These are phyloP conservation scores for Echinarachnius parma DNA, from an alignment of 53 echinoderm and acorn worm species.

Conservation along the genomic window DNA sequence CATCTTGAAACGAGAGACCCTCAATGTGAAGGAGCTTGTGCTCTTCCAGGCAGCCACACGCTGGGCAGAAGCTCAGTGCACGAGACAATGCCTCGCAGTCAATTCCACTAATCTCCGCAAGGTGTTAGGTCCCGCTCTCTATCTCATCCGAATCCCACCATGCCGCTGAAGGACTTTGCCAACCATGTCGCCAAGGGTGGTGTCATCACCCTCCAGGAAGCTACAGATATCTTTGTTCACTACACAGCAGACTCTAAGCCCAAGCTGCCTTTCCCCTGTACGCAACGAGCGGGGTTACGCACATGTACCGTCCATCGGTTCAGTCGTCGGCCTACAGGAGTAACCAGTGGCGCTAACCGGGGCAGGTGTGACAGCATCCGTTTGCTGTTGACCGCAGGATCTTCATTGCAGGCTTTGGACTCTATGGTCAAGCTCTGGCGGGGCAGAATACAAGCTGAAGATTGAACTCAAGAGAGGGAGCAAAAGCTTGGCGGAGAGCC, in stretches of 20 bases:
- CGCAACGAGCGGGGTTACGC: constrained; percentile 71
- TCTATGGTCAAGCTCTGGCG: constrained; percentile 96
- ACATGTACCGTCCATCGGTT: constrained; percentile 91
- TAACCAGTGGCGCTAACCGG: constrained; percentile 98
- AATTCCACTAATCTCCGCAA: constrained; percentile 80
- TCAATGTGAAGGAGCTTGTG: constrained; percentile 93
- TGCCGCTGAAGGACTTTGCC: constrained; percentile 90
- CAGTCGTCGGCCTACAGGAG: constrained; percentile 96
- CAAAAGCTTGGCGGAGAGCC: constrained; percentile 76
- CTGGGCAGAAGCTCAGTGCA: constrained; percentile 95
- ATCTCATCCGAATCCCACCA: constrained; percentile 90
- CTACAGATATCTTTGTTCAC: constrained; percentile 83
- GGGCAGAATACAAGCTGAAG: constrained; percentile 77
- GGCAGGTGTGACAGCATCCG: constrained; percentile 95
- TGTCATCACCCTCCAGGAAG: constrained; percentile 81
- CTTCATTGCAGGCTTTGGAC: constrained; percentile 93
- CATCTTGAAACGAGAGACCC: constrained; percentile 85
- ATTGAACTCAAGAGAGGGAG: constrained; percentile 88
- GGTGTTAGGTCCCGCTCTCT: constrained; percentile 80
- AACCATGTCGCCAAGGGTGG: constrained; percentile 81
- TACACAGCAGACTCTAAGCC: constrained; percentile 81
- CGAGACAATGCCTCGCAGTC: constrained; percentile 56
- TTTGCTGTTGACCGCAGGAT: constrained; percentile 91
- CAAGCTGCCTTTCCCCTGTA: constrained; percentile 73
- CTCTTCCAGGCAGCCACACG: constrained; percentile 79